Conservation (phyloP, 2,888 invertebrate species). For the Rosalia funebris region DNA sequence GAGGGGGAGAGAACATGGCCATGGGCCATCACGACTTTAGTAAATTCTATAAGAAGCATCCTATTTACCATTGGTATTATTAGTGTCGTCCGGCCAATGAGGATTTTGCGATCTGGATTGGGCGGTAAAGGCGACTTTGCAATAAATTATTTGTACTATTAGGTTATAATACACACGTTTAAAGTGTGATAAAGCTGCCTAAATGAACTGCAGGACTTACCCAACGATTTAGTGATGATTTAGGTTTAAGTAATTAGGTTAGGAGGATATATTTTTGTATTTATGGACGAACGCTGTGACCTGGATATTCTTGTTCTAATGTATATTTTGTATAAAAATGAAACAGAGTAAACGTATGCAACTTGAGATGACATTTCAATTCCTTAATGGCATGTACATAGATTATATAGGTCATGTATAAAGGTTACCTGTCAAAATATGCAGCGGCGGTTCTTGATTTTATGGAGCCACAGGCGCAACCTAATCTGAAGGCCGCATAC, state of each 20-base stretch:
- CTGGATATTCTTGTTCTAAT: slow-evolving; percentile 27
- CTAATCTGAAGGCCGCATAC: too few relatives aligned
- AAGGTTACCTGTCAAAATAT: not conserved
- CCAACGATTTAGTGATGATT: slow-evolving; percentile 12
- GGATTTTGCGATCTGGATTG: not conserved
- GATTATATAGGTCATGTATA: not conserved
- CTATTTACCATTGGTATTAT: slow-evolving; percentile 57
- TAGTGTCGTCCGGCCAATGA: slow-evolving; percentile 7
- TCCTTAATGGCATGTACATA: not conserved
- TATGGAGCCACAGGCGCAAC: too few relatives aligned
- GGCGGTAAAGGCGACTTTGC: not conserved
- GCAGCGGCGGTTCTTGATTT: too few relatives aligned
- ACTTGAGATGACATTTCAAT: not conserved
- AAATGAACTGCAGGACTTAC: not conserved
- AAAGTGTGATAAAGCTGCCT: slow-evolving; percentile 1
- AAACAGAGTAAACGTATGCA: slow-evolving; percentile 7
- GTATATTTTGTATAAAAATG: slow-evolving; percentile 17
- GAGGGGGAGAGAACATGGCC: slow-evolving; percentile 69
- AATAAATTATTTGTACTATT: not conserved
- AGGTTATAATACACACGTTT: not conserved
- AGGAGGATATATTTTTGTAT: slow-evolving; percentile 7
- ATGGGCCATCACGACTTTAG: slow-evolving; percentile 71
- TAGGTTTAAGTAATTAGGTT: slow-evolving; percentile 16
- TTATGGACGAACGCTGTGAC: slow-evolving; percentile 42
- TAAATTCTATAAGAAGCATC: slow-evolving; percentile 69